Conservation (phyloP, 2,888 invertebrate genomes). For the Eupithecia inturbata region DNA sequence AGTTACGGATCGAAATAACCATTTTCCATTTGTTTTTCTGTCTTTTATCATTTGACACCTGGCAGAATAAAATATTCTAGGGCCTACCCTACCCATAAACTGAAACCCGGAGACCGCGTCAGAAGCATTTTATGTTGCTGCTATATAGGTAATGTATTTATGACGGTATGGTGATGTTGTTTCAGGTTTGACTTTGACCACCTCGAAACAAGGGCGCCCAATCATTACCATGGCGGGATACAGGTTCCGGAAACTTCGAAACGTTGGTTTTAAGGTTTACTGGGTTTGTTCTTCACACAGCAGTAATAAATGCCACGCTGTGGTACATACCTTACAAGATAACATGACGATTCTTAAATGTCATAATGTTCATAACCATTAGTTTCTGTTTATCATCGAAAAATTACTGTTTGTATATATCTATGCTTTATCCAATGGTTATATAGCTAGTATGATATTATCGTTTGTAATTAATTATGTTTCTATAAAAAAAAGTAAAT, state of each 20-base stretch:
- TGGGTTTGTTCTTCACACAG: slow-evolving; percentile 32
- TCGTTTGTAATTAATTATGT: too few species aligned
- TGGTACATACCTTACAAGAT: slow-evolving; percentile 39
- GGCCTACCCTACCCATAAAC: too few species aligned
- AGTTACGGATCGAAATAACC: too few species aligned
- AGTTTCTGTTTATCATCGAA: not conserved
- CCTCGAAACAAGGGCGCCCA: slow-evolving; percentile 4
- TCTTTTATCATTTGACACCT: too few species aligned
- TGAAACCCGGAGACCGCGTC: too few species aligned
- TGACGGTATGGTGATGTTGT: not conserved
- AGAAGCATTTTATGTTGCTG: not conserved
- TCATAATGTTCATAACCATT: slow-evolving; percentile 47
- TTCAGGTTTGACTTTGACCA: slow-evolving; percentile 12
- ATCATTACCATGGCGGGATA: slow-evolving; percentile 15
- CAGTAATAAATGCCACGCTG: slow-evolving; percentile 42
- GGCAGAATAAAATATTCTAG: too few species aligned
- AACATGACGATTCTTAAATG: slow-evolving; percentile 38
- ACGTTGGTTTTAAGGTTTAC: slow-evolving; percentile 1
- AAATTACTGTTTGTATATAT: too few species aligned
- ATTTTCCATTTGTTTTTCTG: too few species aligned
- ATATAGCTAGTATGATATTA: too few species aligned
- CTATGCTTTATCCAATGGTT: too few species aligned
- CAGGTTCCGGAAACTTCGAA: slow-evolving; percentile 2
- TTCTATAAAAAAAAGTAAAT: too few species aligned
- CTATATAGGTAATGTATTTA: not conserved